Evolutionary conservation across 2,888 invertebrate genomes (phyloP), one percentile per base, ranked within the genome.

Genomic region (Ormyrus pomaceus): DNA sequence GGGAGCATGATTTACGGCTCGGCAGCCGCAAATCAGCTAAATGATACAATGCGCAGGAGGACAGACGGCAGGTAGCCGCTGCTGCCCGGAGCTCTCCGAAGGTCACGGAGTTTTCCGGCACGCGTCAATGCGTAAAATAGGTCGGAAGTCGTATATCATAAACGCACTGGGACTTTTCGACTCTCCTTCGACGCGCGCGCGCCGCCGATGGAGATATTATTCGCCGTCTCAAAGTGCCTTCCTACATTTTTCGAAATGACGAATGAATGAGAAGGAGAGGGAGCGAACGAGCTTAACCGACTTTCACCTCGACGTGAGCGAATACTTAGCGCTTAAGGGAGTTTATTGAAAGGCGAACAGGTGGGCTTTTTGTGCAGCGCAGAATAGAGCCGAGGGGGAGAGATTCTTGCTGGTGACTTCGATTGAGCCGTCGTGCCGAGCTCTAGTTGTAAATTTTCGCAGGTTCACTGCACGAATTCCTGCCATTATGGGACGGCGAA

Each of bases 141-240:
- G 86, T 88, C 87, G 88, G 88, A 89, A 88, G 89, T 88, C 87
- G 88, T 89, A 89, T 87, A 87, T 89, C 85, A 89, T 74, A 75
- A 19, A 75, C 79, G 64, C 53, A 74, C 78, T 74, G 19, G 19
- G 19, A 19, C 70, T 75, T 77, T 75, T 74, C 68, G 50, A 64
- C 56, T 66, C 64, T 19, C 3, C 9, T n/a, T 3, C 0, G 61
- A 53, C 4, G 50, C n/a, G 34, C 61, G 50, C 56, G 62, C 66
- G n/a, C 6, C 34, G 13, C 53, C 19, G 19, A 58, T 53, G 51
- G 70, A 69, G 70, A 69, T 53, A 50, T 53, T n/a, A 71, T 4
- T 73, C 62, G 56, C 56, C 66, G 34, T 10, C 53, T 58, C 50
- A 19, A 19, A 19, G 19, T 19, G 19, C 19, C 19, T 19, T 19